These are phyloP conservation scores for Epinotia brunnichana DNA, from an alignment of 2,888 invertebrate genomes.

Conservation along the genomic window DNA sequence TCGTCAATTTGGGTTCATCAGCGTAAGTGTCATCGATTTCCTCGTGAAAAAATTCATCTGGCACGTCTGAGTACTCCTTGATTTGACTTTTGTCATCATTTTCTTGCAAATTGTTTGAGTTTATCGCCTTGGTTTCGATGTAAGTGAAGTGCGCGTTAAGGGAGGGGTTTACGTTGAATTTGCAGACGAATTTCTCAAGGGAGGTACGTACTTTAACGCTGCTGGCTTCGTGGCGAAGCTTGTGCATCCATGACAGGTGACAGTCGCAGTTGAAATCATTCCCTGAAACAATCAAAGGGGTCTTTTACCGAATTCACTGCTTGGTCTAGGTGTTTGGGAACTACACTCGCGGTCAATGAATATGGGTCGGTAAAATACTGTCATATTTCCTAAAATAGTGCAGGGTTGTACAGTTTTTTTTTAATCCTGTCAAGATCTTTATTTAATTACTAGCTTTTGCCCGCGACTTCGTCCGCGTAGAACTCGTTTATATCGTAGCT, in stretches of 20 bases:
- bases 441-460: too few species aligned
- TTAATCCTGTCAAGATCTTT: too few species aligned
- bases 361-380: too few species aligned
- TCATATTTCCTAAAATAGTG: too few species aligned
- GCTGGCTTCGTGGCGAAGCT: conserved; percentile 89
- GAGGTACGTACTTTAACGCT: conserved; percentile 87
- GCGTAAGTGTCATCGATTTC: conserved; percentile 72
- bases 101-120: conserved; percentile 70
- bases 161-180: conserved; percentile 80
- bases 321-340: background rate
- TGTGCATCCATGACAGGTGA: conserved; percentile 92
- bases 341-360: too few species aligned
- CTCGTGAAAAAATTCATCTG: conserved; percentile 71
- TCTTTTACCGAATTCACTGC: conserved; percentile 39
- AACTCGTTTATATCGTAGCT: too few species aligned
- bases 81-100: conserved; percentile 69
- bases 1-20: conserved; percentile 70
- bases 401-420: too few species aligned
- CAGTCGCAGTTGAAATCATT: conserved; percentile 94
- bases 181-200: conserved; percentile 89
- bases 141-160: conserved; percentile 74
- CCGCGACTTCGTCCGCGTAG: too few species aligned
- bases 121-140: conserved; percentile 71
- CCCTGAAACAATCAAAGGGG: conserved; percentile 83
- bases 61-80: conserved; percentile 70